Evolutionary conservation across 2,797 vertebrate genomes (phyloP), one percentile per base, ranked within the genome.

Genomic region (Sebastes minor): DNA sequence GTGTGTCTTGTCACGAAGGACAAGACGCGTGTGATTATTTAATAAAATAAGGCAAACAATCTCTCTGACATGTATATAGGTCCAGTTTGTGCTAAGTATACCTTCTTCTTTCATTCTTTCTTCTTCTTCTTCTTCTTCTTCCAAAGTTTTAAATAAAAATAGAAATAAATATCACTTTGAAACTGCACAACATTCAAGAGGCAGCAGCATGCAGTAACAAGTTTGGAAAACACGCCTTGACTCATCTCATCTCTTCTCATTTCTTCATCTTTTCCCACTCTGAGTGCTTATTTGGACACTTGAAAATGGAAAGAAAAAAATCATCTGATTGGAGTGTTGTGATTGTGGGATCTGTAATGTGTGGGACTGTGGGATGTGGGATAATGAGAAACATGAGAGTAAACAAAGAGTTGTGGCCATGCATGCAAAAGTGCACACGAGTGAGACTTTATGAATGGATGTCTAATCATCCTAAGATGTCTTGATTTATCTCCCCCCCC

Each of bases 391-490:
- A 61, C 38, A 35, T 16, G 8, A 35, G 65, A 22, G 69, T 72
- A 78, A 67, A 78, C 73, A 79, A 64, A 23, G 18, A 66, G 22
- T 14, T 70, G 71, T 28, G 46, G 18, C 27, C 60, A 23, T 62
- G 78, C 78, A 78, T 90, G 63, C 76, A 68, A 78, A 89, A 78
- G 23, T 74, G 13, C 69, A 60, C 25, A 30, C 27, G 38, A 77
- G 33, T 61, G 32, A 76, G 71, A 80, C 46, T 77, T 76, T 79
- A 75, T 88, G 76, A 93, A 88, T 76, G 77, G 70, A 55, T 23
- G 69, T 89, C 83, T 92, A 87, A 92, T 93, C 88, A 67, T 81
- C 78, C 78, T 30, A 46, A 80, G 32, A 81, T 57, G 67, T 73
- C 42, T 60, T 84, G 78, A 93, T 92, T 92, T 86, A 93, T 91